Evolutionary conservation across 1,140 invertebrate species (phyloP).

Genomic region (Penaeus chinensis): DNA sequence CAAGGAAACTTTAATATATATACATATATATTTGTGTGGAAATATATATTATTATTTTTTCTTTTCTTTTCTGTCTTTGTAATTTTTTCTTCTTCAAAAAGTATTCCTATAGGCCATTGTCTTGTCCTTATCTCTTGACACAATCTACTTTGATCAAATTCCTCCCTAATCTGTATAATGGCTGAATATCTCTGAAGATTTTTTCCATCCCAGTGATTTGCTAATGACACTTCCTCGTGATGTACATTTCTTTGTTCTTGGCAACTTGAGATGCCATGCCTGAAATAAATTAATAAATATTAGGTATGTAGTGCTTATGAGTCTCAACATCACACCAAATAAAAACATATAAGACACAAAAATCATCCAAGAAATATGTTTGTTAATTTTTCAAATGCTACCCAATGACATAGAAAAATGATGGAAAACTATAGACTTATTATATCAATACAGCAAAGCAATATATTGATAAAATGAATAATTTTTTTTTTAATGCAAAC

Average conservation of each 20-base stretch:
- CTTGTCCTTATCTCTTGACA: not conserved
- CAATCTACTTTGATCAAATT: not conserved
- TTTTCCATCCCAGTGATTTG: conserved; percentile 8
- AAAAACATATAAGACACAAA: too few relatives aligned
- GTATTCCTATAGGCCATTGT: conserved; percentile 4
- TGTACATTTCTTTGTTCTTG: not conserved
- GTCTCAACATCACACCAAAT: too few relatives aligned
- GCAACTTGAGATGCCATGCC: not conserved
- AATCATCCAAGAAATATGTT: too few relatives aligned
- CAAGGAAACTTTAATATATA: not conserved
- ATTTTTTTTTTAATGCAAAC: too few relatives aligned
- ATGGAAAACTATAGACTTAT: too few relatives aligned
- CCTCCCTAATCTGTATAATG: conserved; percentile 16
- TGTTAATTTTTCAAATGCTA: too few relatives aligned
- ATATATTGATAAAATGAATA: too few relatives aligned
- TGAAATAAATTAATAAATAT: not conserved
- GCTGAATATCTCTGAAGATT: not conserved
- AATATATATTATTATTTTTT: not conserved
- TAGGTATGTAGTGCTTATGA: too few relatives aligned
- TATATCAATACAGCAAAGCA: too few relatives aligned
- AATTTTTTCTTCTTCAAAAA: not conserved
- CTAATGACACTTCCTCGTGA: not conserved
- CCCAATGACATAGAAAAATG: too few relatives aligned
- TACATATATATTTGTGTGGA: not conserved
- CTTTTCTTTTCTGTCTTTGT: not conserved